Evolutionary conservation across 2,888 invertebrate species (phyloP).

Genomic region (Hemaris fuciformis): DNA sequence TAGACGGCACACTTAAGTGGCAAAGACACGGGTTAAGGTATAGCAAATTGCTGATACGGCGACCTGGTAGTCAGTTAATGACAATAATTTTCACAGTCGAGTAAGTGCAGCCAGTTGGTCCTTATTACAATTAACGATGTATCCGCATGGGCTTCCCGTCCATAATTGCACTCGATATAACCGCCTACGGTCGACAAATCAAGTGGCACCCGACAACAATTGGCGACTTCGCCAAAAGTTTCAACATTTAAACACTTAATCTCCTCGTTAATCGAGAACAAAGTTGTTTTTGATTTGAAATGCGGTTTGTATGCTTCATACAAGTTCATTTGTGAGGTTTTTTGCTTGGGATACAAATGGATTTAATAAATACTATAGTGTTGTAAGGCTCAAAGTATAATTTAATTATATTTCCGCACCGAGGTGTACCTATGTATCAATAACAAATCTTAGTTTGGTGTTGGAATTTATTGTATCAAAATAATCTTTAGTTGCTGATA

Average conservation of each 20-base stretch:
- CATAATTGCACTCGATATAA: conserved; percentile 65
- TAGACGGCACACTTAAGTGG: not conserved
- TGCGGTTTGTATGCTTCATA: conserved; percentile 16
- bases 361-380: not conserved
- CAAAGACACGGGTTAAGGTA: conserved; percentile 20
- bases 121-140: conserved; percentile 75
- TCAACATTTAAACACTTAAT: conserved; percentile 31
- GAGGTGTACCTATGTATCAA: no score
- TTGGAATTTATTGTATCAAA: no score
- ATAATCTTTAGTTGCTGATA: no score
- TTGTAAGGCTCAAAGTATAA: not conserved
- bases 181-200: conserved; percentile 11
- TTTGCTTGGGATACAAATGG: not conserved
- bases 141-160: conserved; percentile 65
- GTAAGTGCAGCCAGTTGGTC: conserved; percentile 68
- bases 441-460: no score
- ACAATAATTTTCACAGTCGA: conserved; percentile 76
- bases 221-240: conserved; percentile 24
- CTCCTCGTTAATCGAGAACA: conserved; percentile 32
- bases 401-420: no score
- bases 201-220: not conserved
- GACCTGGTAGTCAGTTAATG: conserved; percentile 60
- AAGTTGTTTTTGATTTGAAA: conserved; percentile 36
- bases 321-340: not conserved
- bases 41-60: conserved; percentile 34